These are phyloP conservation scores for Leptodactylus fallax DNA, from an alignment of 2,797 vertebrate species.

Conservation along the genomic window DNA sequence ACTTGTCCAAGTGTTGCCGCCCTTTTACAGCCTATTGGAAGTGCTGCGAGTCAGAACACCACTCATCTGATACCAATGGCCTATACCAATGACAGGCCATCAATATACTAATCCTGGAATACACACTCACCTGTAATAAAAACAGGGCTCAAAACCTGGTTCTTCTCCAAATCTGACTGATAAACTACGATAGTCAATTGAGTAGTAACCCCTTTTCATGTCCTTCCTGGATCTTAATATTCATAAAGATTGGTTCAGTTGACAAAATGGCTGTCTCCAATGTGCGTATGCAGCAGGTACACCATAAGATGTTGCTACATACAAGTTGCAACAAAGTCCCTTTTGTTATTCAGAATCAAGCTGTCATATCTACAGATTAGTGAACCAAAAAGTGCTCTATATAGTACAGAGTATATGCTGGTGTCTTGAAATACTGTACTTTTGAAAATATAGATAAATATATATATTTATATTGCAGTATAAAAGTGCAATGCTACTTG, in stretches of 20 bases:
- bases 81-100: too few species aligned
- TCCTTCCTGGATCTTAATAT: too few species aligned
- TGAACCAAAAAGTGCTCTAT: slow-evolving; percentile 46
- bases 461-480: slow-evolving; percentile 51
- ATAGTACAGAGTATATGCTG: slow-evolving; percentile 49
- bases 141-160: too few species aligned
- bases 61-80: too few species aligned
- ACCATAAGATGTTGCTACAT: background rate
- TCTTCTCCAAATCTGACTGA: too few species aligned
- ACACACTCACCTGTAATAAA: too few species aligned
- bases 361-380: background rate
- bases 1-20: too few species aligned
- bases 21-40: too few species aligned
- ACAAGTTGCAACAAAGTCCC: slow-evolving; percentile 31
- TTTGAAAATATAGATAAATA: slow-evolving; percentile 53
- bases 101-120: too few species aligned
- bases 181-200: too few species aligned
- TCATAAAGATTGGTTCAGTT: background rate
- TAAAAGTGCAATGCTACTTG: slow-evolving; percentile 59
- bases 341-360: slow-evolving; percentile 17
- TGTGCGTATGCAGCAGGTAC: background rate
- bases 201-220: background rate
- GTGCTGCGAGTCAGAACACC: too few species aligned
- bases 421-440: slow-evolving; percentile 50
- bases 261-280: background rate